Evolutionary conservation across 2,797 vertebrate species (phyloP).

Genomic region (Anguilla megastoma): DNA sequence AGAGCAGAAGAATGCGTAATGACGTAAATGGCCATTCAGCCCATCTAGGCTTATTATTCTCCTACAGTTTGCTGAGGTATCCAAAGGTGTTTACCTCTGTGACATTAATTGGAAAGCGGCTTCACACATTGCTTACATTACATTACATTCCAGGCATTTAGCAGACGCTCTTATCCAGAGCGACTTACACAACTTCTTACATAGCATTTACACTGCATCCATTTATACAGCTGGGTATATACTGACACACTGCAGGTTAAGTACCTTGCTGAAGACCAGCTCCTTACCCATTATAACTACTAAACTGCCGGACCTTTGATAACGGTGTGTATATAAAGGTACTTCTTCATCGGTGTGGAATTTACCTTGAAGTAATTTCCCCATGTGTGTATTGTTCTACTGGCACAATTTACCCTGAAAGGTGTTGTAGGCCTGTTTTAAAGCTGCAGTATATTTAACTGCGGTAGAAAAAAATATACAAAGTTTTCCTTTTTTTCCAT

Average conservation of each 20-base stretch:
- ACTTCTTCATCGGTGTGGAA: neutral
- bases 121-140: neutral
- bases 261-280: too few relatives aligned
- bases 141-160: too few relatives aligned
- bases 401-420: neutral
- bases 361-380: neutral
- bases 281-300: too few relatives aligned
- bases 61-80: neutral
- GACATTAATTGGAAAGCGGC: neutral
- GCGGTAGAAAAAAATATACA: neutral
- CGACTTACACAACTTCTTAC: too few relatives aligned
- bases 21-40: neutral
- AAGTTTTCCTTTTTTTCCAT: neutral
- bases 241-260: too few relatives aligned
- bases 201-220: too few relatives aligned
- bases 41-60: neutral
- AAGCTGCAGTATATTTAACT: neutral
- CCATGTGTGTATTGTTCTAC: neutral
- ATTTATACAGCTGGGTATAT: too few relatives aligned
- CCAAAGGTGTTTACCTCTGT: neutral
- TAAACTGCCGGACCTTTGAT: neutral
- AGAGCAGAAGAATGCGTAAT: neutral
- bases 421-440: neutral
- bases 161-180: too few relatives aligned
- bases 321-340: neutral